Base-by-base conservation (phyloP, 37 sponge, comb jelly and placozoan species). In the Petrosia ficiformis region DNA sequence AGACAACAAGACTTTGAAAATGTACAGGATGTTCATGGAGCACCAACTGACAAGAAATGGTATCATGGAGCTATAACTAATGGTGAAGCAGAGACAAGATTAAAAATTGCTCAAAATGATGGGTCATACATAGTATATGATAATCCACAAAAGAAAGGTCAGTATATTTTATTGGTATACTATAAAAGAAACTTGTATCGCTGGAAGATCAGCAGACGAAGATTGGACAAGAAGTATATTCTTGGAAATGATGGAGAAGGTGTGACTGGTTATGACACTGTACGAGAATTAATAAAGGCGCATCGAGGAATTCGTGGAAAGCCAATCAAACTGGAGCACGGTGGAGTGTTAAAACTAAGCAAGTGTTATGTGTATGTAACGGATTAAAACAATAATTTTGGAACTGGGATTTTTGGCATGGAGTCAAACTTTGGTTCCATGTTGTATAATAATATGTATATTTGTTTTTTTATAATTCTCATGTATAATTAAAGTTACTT, bases 1-100 rank as follows among this genome's bases (percentile, higher is more conserved):
- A n/a, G n/a, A n/a, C n/a, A n/a, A 48, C 54, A 8, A 48, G 14
- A 48, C 14, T 48, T 48, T 48, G 54, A 48, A 48, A 48, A 48
- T 14, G 54, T 48, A 8, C 14, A 22, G 63, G 5, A 26, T 29
- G 63, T 26, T 26, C 28, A 61, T 6, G 63, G 63, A 61, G 63
- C 63, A 5, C 63, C 63, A 11, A 22, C 26, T 26, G 63, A 61
- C 63, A 61, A 61, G 63, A 61, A 61, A 61, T 61, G 63, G 63
- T 61, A 61, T 61, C 63, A 61, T 29, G 63, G 63, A 8, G 26
- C 11, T 29, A 61, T 61, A 26, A 26, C 63, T 26, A 11, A 61
- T 29, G 28, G n/a, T 5, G 63, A 61, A 61, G 63, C 63, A 11
- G 63, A 61, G 63, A 26, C 25, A 5, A 61, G 63, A n/a, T 22